Evolutionary conservation across 2,797 vertebrate genomes (phyloP), one percentile per base, ranked within the genome.

Genomic region (Corythornis leucogaster): DNA sequence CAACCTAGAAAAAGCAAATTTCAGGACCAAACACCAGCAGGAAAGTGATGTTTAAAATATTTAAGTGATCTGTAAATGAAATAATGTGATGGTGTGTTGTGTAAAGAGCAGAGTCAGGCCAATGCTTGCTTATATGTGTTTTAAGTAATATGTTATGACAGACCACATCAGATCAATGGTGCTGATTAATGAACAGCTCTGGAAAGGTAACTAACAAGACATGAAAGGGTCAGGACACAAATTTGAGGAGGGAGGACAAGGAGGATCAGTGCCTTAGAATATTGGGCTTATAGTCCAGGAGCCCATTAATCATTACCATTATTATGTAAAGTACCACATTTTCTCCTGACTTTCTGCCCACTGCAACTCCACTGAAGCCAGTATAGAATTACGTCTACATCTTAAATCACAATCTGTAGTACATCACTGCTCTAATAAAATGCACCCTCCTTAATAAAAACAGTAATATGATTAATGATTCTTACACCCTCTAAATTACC

Each of bases 101-200:
- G 21, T 92, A 80, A 88, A 89, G 80, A 96, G 61, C 71, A 90
- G 74, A 79, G 69, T 89, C 75, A 84, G 55, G 64, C 68, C 67
- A 87, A 2, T 68, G 79, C 51, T 84, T 75, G 45, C 70, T 92
- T 95, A 42, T 51, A 13, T 85, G 80, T 78, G 69, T 87, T 94
- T 95, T 90, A 93, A 95, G 91, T 94, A 96, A 93, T 93, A 91
- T 26, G 77, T n/a, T 87, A 92, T 85, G 94, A 94, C 87, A 84
- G 55, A 85, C 69, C 62, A 58, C 64, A 91, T 95, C 88, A 94
- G 70, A 94, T 94, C 92, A 86, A 81, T 93, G 64, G 42, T 87
- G 84, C 93, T 97, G 96, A 96, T 96, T 97, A 97, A 96, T 79
- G 95, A 94, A 87, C 63, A 89, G 64, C 63, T 93, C 87, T 94